Conservation (phyloP, 2,113 vertebrate genomes). For the Nyctereutes procyonoides region DNA sequence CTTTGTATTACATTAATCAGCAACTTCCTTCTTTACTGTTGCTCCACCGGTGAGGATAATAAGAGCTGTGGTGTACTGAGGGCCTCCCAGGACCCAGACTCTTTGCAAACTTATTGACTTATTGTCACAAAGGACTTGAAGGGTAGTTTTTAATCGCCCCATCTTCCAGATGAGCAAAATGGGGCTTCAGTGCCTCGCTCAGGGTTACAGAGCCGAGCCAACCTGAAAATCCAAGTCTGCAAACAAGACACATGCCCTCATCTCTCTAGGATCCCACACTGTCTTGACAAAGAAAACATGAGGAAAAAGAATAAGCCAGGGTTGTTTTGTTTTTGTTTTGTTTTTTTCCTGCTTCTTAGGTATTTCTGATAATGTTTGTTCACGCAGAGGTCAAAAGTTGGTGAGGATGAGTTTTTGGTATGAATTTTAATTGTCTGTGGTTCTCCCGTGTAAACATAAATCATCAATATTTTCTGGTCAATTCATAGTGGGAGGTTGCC, state of each 20-base stretch:
- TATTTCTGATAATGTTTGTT: conserved; percentile 3
- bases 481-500: conserved; percentile 30
- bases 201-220: not conserved
- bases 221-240: not conserved
- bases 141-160: not conserved
- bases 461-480: conserved; percentile 28
- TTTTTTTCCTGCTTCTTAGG: not conserved
- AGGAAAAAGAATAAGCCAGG: not conserved
- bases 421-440: not conserved
- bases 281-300: not conserved
- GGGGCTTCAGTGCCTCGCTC: not conserved
- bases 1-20: not conserved
- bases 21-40: not conserved
- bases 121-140: not conserved
- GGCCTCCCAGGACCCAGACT: not conserved
- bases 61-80: not conserved
- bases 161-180: not conserved
- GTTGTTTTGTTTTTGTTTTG: not conserved
- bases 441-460: not conserved
- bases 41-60: not conserved
- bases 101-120: not conserved
- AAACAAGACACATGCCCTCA: not conserved
- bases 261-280: not conserved
- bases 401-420: not conserved
- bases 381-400: not conserved